phyloP scores from a whole-genome alignment of 2,797 vertebrate genomes.

The Alcedo quadribrachys region DNA sequence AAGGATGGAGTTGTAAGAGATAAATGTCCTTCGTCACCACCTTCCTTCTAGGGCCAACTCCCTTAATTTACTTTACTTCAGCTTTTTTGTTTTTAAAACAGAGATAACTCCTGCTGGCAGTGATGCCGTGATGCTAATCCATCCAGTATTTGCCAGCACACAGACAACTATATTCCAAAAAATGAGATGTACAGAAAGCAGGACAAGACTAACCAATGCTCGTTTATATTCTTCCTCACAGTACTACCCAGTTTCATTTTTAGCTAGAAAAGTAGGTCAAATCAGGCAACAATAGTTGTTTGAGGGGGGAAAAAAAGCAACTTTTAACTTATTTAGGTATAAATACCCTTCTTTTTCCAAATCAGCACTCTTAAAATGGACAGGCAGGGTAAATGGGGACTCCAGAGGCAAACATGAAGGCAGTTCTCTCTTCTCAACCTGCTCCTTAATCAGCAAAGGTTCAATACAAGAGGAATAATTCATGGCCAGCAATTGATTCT shows the following conservation, averaged over 20 bases:
- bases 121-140: neutral
- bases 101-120: neutral
- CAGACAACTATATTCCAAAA: neutral
- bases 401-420: neutral
- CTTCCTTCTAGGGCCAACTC: neutral
- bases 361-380: neutral
- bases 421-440: neutral
- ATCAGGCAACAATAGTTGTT: neutral
- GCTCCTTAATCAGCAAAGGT: constrained; percentile 25
- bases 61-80: neutral
- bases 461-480: constrained; percentile 34
- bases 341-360: neutral
- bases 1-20: neutral
- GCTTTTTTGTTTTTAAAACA: neutral
- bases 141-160: neutral
- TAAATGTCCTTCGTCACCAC: neutral
- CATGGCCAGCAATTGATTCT: constrained; percentile 29
- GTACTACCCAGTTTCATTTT: constrained; percentile 3
- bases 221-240: neutral
- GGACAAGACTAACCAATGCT: neutral
- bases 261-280: constrained; percentile 46
- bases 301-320: neutral
- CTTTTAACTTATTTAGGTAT: neutral
- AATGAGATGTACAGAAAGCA: neutral
- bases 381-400: neutral